These are phyloP conservation scores for Rhinopomastus cyanomelas DNA, from an alignment of 2,113 vertebrate genomes.

Conservation along the genomic window DNA sequence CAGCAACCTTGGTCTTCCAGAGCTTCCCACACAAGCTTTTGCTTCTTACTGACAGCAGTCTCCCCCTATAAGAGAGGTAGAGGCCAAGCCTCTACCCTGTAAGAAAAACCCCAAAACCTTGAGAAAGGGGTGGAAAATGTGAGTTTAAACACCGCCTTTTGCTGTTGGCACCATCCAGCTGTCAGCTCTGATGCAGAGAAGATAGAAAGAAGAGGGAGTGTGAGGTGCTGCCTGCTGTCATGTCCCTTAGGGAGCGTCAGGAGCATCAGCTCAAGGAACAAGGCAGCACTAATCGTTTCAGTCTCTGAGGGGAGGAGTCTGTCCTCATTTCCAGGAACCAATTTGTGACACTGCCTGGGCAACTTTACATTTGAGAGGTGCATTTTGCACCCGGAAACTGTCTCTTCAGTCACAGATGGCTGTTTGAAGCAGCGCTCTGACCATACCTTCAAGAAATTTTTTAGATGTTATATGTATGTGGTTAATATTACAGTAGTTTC, in stretches of 20 bases:
- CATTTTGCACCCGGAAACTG: not conserved
- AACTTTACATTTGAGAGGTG: not conserved
- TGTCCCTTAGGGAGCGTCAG: not conserved
- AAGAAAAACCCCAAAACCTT: not conserved
- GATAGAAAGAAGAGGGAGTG: not conserved
- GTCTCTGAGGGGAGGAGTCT: not conserved
- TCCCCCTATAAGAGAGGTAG: too few relatives aligned
- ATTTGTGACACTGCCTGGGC: too few relatives aligned
- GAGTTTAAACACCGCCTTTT: not conserved
- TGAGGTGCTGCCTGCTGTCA: not conserved
- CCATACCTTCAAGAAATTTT: not conserved
- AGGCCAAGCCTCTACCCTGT: rapidly evolving
- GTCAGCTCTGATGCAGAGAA: rapidly evolving
- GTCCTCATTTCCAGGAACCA: not conserved
- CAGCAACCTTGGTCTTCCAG: not conserved
- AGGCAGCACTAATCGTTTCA: not conserved
- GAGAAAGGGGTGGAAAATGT: rapidly evolving
- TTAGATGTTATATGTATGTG: not conserved
- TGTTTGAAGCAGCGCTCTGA: not conserved
- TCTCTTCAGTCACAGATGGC: not conserved
- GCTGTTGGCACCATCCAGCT: not conserved
- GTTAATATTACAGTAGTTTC: not conserved
- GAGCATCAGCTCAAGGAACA: not conserved
- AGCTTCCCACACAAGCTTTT: not conserved
- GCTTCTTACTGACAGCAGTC: not conserved